Base-by-base conservation (phyloP, 2,888 invertebrate species). In the Druceiella hillmani region DNA sequence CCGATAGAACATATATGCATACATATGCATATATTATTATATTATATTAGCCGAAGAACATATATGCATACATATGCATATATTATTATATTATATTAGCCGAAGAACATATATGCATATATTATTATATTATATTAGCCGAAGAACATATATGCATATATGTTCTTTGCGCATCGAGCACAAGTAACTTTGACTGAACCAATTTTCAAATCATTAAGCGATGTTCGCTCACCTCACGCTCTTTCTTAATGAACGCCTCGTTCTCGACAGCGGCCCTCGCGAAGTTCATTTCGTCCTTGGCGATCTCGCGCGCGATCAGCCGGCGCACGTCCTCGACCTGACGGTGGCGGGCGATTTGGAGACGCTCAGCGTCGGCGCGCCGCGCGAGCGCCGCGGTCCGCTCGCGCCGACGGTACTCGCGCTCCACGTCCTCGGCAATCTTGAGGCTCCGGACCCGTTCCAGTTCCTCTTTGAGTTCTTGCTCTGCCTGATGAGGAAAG, bases 331-430 rank as follows among this genome's bases (percentile, higher is more conserved):
- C 74, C 17, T 61, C 61, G 43, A 79, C 75, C 66, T 81, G 79
- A 9, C 69, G 61, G 2, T 71, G 69, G 26, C 80, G 59, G 9
- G 73, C 74, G 26, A 66, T 61, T 39, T 73, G 73, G 40, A 79
- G 54, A 17, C 61, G 58, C 45, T 62, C 64, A 53, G 72, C 64
- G 41, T 74, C 74, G 35, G 67, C 64, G 47, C 74, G 68, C 44
- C 72, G 66, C 52, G 72, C 77, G 34, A 75, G 51, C 5, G 80
- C 82, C 1, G 70, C 76, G 38, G 75, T 75, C 17, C 76, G 67
- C 57, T 85, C 84, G 40, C 72, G 74, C 7, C 73, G 65, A 1
- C 84, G 66, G 76, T 83, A 85, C 49, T 81, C 78, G 7, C 81
- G 64, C 54, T 85, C 85, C 13, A 82, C 80, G 62, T 78, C 66